Evolutionary conservation across 1,140 invertebrate species (phyloP).

Genomic region (Heliconius eleuchia): DNA sequence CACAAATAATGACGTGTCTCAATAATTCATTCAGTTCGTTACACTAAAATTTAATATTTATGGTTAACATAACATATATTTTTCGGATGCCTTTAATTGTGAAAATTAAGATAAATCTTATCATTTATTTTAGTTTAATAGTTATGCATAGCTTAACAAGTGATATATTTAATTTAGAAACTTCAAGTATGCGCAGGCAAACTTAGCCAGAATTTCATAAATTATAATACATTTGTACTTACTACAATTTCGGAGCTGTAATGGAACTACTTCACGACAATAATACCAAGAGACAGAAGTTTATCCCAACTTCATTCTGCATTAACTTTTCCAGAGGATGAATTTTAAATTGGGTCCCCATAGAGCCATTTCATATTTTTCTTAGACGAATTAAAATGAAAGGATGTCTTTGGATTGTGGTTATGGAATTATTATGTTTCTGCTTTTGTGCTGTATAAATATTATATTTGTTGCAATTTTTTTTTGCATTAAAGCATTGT

Average conservation of each 20-base stretch:
- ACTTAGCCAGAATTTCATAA: constrained; percentile 30
- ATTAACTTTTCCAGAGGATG: constrained; percentile 37
- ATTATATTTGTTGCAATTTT: neutral
- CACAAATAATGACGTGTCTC: neutral
- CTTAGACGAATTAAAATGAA: constrained; percentile 8
- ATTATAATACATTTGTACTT: constrained; percentile 36
- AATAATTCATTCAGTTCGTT: neutral
- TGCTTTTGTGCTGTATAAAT: neutral
- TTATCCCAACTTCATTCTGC: constrained; percentile 41
- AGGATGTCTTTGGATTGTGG: neutral
- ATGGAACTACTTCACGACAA: constrained; percentile 37
- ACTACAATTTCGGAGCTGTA: constrained; percentile 25
- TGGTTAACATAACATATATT: neutral
- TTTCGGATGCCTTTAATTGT: neutral
- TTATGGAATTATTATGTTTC: neutral
- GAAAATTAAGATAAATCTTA: neutral
- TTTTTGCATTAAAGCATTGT: too few relatives aligned
- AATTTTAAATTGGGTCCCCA: constrained; percentile 37
- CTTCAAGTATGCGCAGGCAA: constrained; percentile 21
- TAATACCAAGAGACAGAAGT: constrained; percentile 44
- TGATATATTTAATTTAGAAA: constrained; percentile 25
- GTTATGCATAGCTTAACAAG: neutral
- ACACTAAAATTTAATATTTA: neutral
- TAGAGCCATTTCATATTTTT: constrained; percentile 29
- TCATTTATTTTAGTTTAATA: neutral